phyloP scores from a whole-genome alignment of 1,140 invertebrate genomes.

The Rhizoglyphus robini region DNA sequence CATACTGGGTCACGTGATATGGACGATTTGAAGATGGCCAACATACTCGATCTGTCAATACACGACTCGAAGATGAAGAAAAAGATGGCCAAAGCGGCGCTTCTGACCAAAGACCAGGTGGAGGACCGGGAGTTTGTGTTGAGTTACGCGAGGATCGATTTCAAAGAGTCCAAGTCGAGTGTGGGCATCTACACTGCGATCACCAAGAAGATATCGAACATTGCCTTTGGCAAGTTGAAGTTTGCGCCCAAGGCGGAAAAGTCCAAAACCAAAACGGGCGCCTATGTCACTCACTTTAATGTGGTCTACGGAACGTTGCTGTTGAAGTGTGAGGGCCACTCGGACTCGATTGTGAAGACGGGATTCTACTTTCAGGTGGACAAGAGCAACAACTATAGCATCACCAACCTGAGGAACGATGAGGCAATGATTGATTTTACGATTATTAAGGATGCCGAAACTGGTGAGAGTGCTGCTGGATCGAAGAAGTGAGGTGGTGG shows the following conservation, averaged over 20 bases:
- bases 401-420: neutral
- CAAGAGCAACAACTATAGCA: neutral
- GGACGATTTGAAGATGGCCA: neutral
- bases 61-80: neutral
- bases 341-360: neutral
- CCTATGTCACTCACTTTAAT: neutral
- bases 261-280: neutral
- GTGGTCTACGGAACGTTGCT: slow-evolving; percentile 1
- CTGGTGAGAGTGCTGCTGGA: too few relatives aligned
- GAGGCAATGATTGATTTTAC: slow-evolving; percentile 13
- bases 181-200: neutral
- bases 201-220: neutral
- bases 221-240: slow-evolving; percentile 1
- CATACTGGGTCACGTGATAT: neutral
- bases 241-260: neutral
- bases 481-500: too few relatives aligned
- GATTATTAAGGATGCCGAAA: neutral
- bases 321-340: neutral
- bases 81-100: too few relatives aligned
- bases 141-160: neutral
- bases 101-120: neutral
- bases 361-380: slow-evolving; percentile 5
- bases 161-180: neutral
- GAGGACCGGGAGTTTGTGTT: neutral
- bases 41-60: neutral